Base-by-base conservation (phyloP, 2,113 vertebrate species). In the Salvelinus sp. region DNA sequence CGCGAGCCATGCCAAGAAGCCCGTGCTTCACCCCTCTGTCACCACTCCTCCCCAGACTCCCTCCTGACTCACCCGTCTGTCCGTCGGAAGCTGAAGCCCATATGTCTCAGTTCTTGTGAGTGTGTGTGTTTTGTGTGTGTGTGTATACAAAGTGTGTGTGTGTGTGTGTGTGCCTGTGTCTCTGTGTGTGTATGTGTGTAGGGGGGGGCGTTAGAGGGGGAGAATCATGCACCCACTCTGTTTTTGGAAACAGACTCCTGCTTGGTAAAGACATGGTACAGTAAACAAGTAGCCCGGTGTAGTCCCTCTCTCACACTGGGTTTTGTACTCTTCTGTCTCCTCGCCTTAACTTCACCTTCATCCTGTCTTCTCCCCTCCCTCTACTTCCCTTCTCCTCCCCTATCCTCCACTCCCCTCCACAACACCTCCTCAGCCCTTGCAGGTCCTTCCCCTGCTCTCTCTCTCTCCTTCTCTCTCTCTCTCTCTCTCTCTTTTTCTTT, bases 21-120 rank as follows among this genome's bases (percentile, higher is more conserved):
- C 10, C 5, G 20, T 12, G 38, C 20, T 18, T 38, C 67, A 70
- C n/a, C n/a, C 38, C 67, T 38, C 33, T 14, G 6, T n/a, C 67
- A 33, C 22, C 63, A 25, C 12, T 9, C 14, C 27, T 30, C 16
- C 20, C 58, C 44, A 68, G 22, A 72, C 76, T 74, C 79, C 79
- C 76, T 69, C 78, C 76, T 74, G 76, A 77, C 47, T 73, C 68
- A 76, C 81, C 82, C 77, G 77, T 84, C 78, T 84, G 80, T 75
- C 76, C 5, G 3, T 33, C 20, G 57, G 62, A 74, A 78, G 77
- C 79, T 79, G 85, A 79, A 70, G 70, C 85, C 76, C 78, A 84
- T 87, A 85, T 82, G 83, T 70, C 77, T 76, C 64, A 13, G 73
- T 75, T 79, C 82, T 75, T 74, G 22, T 18, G 50, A 58, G 67